A percentile compares a stretch with the other conserved stretches of the same genome.
These are phyloP conservation scores for Nesidiocoris tenuis DNA, from an alignment of 2,888 invertebrate species.

Conservation along the genomic window DNA sequence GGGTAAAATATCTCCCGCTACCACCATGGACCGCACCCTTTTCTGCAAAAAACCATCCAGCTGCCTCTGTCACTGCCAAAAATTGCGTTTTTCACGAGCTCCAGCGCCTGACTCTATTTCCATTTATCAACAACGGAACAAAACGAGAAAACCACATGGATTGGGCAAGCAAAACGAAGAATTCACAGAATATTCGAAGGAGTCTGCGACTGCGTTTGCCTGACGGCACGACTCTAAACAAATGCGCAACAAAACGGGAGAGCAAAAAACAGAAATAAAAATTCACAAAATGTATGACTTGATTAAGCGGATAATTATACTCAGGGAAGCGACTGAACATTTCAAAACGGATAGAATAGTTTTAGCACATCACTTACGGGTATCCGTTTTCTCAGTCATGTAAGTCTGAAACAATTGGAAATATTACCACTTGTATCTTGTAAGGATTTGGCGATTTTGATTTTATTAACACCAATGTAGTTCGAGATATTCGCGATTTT, in stretches of 20 bases:
- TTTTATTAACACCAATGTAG: too few relatives aligned
- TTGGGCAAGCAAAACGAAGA: not conserved
- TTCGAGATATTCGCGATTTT: too few relatives aligned
- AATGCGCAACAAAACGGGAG: not conserved
- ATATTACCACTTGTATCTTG: conserved; percentile 31
- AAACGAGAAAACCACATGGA: not conserved
- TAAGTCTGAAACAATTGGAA: conserved; percentile 43
- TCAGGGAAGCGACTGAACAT: not conserved
- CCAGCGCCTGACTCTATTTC: too few relatives aligned
- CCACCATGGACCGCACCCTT: too few relatives aligned
- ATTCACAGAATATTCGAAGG: not conserved
- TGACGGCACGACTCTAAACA: not conserved
- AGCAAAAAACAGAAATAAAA: conserved; percentile 15
- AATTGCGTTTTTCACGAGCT: too few relatives aligned
- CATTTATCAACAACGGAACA: not conserved
- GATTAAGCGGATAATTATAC: conserved; percentile 10
- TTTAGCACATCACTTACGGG: conserved; percentile 37
- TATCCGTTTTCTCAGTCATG: conserved; percentile 41
- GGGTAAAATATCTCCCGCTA: too few relatives aligned
- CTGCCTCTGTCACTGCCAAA: too few relatives aligned
- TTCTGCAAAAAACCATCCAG: too few relatives aligned
- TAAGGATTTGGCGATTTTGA: not conserved
- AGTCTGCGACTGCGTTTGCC: not conserved
- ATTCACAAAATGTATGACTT: conserved; percentile 14
- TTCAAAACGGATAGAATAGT: conserved; percentile 16